Conservation (phyloP, 92 coral and sea anemone species). For the Scolanthus callimorphus region DNA sequence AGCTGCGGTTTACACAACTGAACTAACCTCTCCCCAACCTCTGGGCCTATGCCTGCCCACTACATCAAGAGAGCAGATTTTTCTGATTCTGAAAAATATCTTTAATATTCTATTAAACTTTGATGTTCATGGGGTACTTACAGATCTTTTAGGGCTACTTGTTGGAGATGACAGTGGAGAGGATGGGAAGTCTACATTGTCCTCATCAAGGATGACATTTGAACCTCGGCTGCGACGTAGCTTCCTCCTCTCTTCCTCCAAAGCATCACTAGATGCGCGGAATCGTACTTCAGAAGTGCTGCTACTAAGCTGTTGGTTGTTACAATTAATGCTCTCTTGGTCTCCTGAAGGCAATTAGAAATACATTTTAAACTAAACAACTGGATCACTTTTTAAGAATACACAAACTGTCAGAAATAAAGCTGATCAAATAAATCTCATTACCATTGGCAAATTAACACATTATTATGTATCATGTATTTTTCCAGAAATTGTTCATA, state of each 20-base stretch:
- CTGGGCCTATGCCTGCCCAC: no score
- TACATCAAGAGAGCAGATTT: no score
- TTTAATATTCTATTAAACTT: no score
- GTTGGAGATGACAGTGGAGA: constrained; percentile 70
- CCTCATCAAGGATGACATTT: constrained; percentile 67
- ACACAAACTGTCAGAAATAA: not conserved
- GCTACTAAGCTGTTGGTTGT: constrained; percentile 27
- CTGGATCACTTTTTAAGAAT: no score
- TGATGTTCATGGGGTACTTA: no score
- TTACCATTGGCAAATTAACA: no score
- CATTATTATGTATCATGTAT: no score
- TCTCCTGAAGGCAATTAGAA: constrained; percentile 40
- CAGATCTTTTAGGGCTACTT: constrained; percentile 34
- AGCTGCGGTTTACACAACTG: no score
- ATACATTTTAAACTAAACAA: not conserved
- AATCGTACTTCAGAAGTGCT: constrained; percentile 38
- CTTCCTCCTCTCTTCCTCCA: constrained; percentile 61
- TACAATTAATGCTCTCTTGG: constrained; percentile 36
- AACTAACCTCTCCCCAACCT: no score
- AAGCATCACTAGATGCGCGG: constrained; percentile 59
- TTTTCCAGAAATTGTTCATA: no score
- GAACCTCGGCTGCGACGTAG: constrained; percentile 71
- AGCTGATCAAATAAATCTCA: no score
- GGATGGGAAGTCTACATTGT: constrained; percentile 66
- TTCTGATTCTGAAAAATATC: no score